Evolutionary conservation across 2,888 invertebrate species (phyloP).

Genomic region (Stenoptilia bipunctidactyla): DNA sequence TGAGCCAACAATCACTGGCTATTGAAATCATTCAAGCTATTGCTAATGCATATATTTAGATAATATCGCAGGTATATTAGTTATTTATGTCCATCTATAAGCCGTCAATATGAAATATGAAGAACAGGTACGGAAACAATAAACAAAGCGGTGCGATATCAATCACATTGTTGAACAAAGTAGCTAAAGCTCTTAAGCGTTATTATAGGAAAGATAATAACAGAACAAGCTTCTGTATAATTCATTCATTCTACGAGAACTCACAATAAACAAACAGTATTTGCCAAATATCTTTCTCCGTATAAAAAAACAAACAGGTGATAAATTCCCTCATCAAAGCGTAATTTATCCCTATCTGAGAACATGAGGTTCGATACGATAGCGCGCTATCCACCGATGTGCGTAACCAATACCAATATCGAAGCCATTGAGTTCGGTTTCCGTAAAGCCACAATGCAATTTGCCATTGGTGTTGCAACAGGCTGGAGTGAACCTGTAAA

Average conservation of each 20-base stretch:
- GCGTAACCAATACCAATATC: slow-evolving; percentile 17
- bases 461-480: slow-evolving; percentile 34
- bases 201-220: no score
- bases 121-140: not conserved
- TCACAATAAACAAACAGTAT: no score
- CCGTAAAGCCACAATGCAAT: slow-evolving; percentile 57
- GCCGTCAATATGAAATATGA: not conserved
- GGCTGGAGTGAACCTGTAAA: slow-evolving; percentile 63
- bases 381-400: slow-evolving; percentile 2
- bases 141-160: not conserved
- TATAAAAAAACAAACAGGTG: slow-evolving; percentile 17
- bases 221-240: no score
- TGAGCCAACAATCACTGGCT: not conserved
- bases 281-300: no score
- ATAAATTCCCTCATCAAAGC: slow-evolving; percentile 15
- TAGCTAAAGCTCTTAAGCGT: no score
- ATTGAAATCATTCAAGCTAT: not conserved
- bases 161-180: not conserved
- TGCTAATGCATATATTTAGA: not conserved
- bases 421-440: slow-evolving; percentile 35
- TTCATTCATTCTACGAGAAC: no score
- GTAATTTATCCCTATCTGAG: slow-evolving; percentile 22
- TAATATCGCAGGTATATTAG: not conserved
- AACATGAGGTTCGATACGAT: slow-evolving; percentile 26
- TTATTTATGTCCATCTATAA: not conserved